These are phyloP conservation scores for Pseudochirops cupreus DNA, from an alignment of 2,797 vertebrate species.

Conservation along the genomic window DNA sequence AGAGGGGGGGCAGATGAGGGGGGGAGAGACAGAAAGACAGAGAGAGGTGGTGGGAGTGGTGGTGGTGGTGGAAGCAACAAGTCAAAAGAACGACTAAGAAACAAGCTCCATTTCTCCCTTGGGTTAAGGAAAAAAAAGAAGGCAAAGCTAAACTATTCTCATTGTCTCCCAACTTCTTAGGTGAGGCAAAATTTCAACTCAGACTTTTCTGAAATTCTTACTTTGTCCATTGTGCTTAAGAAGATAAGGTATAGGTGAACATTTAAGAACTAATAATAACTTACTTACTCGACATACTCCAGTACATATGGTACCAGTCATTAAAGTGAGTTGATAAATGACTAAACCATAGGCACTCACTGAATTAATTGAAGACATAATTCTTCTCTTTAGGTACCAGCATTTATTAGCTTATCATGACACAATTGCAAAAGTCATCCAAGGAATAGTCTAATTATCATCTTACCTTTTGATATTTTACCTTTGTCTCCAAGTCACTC, in stretches of 20 bases:
- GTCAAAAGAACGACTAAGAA: not conserved
- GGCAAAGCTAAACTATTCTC: not conserved
- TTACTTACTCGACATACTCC: not conserved
- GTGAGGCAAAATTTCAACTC: not conserved
- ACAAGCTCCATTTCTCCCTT: too few species aligned
- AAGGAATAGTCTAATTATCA: not conserved
- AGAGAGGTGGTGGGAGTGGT: too few species aligned
- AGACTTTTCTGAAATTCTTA: not conserved
- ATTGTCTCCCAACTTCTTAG: not conserved
- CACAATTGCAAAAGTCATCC: not conserved
- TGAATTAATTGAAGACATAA: not conserved
- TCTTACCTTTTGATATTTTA: not conserved
- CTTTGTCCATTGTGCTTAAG: not conserved
- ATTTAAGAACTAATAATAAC: not conserved
- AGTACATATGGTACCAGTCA: not conserved
- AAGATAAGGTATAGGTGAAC: not conserved
- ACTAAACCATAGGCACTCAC: not conserved
- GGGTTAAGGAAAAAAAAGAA: too few species aligned
- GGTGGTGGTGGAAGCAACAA: not conserved
- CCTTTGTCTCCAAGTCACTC: not conserved
- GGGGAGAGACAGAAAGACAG: too few species aligned
- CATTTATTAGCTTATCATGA: not conserved
- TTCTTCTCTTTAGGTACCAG: not conserved
- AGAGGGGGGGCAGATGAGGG: rapidly evolving
- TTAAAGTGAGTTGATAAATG: not conserved